These are phyloP conservation scores for Neotoma lepida DNA, from an alignment of 2,113 vertebrate genomes.

Conservation along the genomic window DNA sequence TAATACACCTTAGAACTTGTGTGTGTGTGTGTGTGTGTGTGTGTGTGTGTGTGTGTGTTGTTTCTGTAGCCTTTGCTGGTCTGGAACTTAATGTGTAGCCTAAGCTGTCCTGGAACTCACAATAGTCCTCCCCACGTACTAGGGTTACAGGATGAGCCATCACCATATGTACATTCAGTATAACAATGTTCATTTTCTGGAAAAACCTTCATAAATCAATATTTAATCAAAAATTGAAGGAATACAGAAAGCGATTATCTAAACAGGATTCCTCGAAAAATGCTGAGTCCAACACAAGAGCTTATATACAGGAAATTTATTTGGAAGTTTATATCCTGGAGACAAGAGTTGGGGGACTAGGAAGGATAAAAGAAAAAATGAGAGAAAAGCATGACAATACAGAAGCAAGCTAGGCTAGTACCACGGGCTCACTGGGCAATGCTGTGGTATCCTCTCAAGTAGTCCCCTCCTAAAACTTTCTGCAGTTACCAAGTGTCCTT, in stretches of 20 bases:
- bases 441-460: background rate
- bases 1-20: background rate
- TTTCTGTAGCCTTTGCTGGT: background rate
- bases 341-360: background rate
- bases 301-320: slow-evolving; percentile 13
- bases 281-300: background rate
- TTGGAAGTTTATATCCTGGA: background rate
- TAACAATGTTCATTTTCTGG: slow-evolving; percentile 41
- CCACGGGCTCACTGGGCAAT: background rate
- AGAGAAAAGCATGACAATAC: background rate
- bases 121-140: background rate
- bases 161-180: background rate
- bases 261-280: background rate
- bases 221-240: slow-evolving; percentile 29
- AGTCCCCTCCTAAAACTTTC: background rate
- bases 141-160: background rate
- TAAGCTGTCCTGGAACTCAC: background rate
- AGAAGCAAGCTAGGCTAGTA: background rate
- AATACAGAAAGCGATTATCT: slow-evolving; percentile 7
- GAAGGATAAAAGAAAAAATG: background rate
- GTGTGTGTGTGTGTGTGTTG: background rate
- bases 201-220: slow-evolving; percentile 37
- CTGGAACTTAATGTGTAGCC: background rate
- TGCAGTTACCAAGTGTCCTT: background rate
- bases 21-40: background rate